These are phyloP conservation scores for Semnornis frantzii DNA, from an alignment of 2,113 vertebrate genomes.

Conservation along the genomic window DNA sequence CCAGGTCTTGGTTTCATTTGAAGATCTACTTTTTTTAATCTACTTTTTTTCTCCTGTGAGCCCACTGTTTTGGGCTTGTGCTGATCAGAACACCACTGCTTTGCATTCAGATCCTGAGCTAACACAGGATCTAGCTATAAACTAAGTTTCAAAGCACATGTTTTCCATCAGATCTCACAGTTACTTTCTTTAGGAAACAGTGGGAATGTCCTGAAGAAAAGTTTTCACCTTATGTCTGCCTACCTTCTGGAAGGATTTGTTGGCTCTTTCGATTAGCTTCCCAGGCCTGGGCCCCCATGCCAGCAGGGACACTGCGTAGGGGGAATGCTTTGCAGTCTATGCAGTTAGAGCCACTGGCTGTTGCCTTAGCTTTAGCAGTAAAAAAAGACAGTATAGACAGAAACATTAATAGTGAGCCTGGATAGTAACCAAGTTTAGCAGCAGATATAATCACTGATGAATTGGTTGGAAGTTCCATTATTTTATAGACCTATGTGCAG, in stretches of 20 bases:
- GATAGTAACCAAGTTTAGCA: background rate
- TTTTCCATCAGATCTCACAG: background rate
- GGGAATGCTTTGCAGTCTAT: background rate
- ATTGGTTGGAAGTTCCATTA: background rate
- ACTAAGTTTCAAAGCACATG: background rate
- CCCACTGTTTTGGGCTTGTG: background rate
- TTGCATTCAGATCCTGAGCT: background rate
- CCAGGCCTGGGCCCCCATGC: background rate
- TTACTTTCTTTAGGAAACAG: background rate
- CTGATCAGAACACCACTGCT: background rate
- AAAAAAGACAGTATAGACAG: background rate
- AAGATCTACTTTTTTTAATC: background rate
- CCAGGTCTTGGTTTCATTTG: background rate
- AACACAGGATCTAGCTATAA: background rate
- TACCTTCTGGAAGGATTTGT: background rate
- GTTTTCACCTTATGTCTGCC: background rate
- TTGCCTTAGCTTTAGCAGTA: background rate
- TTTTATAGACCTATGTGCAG: background rate
- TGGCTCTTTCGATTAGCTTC: background rate
- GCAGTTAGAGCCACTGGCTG: background rate
- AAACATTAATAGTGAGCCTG: background rate
- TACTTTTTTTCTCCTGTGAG: background rate
- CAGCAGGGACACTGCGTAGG: background rate
- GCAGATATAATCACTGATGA: background rate
- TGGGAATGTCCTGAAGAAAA: background rate